phyloP scores from a whole-genome alignment of 2,797 vertebrate genomes.

The Poeciliopsis gracilis region DNA sequence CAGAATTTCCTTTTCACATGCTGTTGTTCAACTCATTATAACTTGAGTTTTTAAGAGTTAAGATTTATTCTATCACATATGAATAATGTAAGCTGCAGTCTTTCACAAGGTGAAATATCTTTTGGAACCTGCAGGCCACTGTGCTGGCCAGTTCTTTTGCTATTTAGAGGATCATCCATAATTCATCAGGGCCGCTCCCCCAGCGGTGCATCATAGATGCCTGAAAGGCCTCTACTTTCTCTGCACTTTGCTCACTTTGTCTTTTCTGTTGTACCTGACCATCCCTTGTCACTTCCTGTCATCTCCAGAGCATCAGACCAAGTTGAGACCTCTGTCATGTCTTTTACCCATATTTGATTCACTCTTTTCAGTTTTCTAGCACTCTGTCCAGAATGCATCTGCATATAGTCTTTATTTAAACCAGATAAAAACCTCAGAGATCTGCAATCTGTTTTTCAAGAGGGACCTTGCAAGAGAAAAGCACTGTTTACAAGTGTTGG shows the following conservation, averaged over 20 bases:
- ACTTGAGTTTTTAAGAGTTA: neutral
- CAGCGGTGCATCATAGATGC: slow-evolving; percentile 65
- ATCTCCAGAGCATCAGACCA: slow-evolving; percentile 5
- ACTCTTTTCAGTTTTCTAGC: neutral
- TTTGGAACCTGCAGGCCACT: slow-evolving; percentile 26
- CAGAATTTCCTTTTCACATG: neutral
- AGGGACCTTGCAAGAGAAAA: no score
- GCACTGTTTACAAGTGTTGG: no score
- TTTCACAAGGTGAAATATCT: slow-evolving; percentile 22
- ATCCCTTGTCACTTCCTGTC: slow-evolving; percentile 22
- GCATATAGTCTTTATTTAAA: no score
- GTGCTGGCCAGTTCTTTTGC: slow-evolving; percentile 58
- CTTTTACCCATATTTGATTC: slow-evolving; percentile 18
- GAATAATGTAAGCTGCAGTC: neutral
- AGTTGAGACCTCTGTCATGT: slow-evolving; percentile 14
- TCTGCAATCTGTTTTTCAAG: no score
- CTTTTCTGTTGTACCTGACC: slow-evolving; percentile 44
- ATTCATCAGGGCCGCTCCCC: slow-evolving; percentile 74
- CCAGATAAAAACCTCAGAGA: no score
- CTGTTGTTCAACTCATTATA: neutral
- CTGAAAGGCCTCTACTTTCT: slow-evolving; percentile 60
- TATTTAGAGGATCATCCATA: slow-evolving; percentile 82
- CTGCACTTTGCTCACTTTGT: slow-evolving; percentile 31
- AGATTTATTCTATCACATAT: neutral
- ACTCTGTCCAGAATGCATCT: neutral